Evolutionary conservation across 1,140 invertebrate genomes (phyloP).

Genomic region (Panagrolaimus sp.): DNA sequence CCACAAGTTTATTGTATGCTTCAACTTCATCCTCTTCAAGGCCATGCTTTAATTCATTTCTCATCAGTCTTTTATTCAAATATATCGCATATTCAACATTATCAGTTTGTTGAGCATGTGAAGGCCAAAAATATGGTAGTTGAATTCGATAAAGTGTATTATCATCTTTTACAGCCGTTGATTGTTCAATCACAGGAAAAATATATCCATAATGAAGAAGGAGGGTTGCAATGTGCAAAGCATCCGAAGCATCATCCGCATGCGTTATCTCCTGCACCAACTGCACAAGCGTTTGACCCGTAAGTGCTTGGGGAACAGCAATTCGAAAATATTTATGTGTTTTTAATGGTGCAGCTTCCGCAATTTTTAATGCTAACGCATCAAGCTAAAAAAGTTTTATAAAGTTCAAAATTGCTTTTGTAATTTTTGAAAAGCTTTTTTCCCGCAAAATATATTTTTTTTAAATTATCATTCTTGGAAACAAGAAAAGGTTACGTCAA

Average conservation of each 20-base stretch:
- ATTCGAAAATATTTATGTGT: constrained; percentile 59
- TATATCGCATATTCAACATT: constrained; percentile 60
- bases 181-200: constrained; percentile 53
- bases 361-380: constrained; percentile 37
- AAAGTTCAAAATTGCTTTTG: not conserved
- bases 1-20: constrained; percentile 55
- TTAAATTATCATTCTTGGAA: too few relatives aligned
- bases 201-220: constrained; percentile 56
- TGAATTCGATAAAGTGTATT: constrained; percentile 58
- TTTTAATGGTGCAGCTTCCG: constrained; percentile 45
- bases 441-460: too few relatives aligned
- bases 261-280: constrained; percentile 47
- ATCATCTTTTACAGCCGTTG: constrained; percentile 45
- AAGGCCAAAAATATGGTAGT: constrained; percentile 59
- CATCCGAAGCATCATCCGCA: constrained; percentile 51
- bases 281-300: constrained; percentile 53
- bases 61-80: constrained; percentile 54
- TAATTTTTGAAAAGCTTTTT: too few relatives aligned
- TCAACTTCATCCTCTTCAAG: constrained; percentile 57
- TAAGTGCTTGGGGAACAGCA: constrained; percentile 57
- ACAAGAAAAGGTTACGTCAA: too few relatives aligned
- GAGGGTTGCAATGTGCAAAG: constrained; percentile 54
- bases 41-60: constrained; percentile 58
- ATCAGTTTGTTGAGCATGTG: constrained; percentile 54
- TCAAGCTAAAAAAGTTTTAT: constrained; percentile 45